Percentiles rank a stretch among this genome's conserved stretches.
Evolutionary conservation across 2,113 vertebrate genomes (phyloP).

Genomic region (Xerus inauris): DNA sequence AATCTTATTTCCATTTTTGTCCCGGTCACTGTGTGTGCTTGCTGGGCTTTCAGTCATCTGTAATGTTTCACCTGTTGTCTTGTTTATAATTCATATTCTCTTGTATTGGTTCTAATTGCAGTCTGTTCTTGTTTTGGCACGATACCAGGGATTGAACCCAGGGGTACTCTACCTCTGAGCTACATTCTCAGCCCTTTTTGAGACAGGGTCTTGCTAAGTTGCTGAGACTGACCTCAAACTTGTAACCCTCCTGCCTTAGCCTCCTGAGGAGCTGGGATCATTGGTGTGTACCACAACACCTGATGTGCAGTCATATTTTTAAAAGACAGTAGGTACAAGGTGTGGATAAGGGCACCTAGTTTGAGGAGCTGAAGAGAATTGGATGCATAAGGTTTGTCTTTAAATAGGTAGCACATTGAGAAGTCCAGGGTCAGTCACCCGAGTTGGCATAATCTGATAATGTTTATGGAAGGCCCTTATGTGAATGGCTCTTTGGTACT

Average conservation of each 20-base stretch:
- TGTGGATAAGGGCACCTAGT: not conserved
- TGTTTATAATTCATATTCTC: slow-evolving; percentile 28
- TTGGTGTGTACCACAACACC: too few relatives aligned
- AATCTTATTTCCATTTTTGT: not conserved
- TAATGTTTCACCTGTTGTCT: not conserved
- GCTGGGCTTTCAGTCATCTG: not conserved
- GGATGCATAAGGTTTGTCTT: not conserved
- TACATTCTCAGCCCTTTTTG: too few relatives aligned
- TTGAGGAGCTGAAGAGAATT: slow-evolving; percentile 22
- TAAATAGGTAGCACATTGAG: slow-evolving; percentile 47
- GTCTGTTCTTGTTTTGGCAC: too few relatives aligned
- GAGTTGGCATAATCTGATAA: slow-evolving; percentile 67
- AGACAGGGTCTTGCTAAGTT: too few relatives aligned
- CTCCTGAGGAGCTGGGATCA: too few relatives aligned
- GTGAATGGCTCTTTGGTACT: slow-evolving; percentile 67
- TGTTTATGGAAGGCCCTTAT: slow-evolving; percentile 73
- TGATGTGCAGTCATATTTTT: not conserved
- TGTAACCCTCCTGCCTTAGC: too few relatives aligned
- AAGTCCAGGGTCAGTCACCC: slow-evolving; percentile 66
- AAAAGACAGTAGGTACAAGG: not conserved
- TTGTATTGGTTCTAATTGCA: not conserved
- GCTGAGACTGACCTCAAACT: too few relatives aligned
- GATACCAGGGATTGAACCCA: too few relatives aligned
- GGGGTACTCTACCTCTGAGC: too few relatives aligned
- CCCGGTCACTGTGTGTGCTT: not conserved